Conservation (phyloP, 2,113 vertebrate genomes). For the Vidua macroura region DNA sequence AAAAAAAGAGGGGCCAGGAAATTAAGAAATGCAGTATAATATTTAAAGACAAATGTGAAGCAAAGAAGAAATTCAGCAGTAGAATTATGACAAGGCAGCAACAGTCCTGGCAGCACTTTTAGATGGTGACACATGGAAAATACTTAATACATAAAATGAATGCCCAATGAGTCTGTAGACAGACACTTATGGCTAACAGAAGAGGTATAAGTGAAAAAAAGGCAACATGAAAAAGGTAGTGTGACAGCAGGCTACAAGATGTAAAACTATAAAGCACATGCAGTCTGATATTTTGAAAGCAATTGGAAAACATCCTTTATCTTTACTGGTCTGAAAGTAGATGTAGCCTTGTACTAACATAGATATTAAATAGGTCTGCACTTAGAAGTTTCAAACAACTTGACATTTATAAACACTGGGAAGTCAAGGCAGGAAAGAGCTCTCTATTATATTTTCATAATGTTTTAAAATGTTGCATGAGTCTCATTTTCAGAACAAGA, state of each 20-base stretch:
- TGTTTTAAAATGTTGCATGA: background rate
- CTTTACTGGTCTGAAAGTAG: background rate
- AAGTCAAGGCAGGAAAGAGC: background rate
- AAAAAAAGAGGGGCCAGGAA: background rate
- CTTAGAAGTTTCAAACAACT: background rate
- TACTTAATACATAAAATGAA: slow-evolving; percentile 4
- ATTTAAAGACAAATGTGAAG: background rate
- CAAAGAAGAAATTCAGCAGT: background rate
- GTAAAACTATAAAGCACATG: background rate
- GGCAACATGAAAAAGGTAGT: background rate
- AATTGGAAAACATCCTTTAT: background rate
- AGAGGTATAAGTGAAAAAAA: background rate
- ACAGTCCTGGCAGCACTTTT: background rate
- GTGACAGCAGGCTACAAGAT: background rate
- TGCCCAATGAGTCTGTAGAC: background rate
- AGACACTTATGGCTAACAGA: background rate
- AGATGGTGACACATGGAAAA: background rate
- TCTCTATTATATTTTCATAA: background rate
- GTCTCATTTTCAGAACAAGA: background rate
- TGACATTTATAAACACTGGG: background rate
- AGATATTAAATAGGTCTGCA: background rate
- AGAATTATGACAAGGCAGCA: background rate
- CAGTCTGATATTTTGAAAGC: background rate
- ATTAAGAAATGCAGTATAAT: background rate
- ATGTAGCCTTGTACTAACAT: background rate